Base-by-base conservation (phyloP, 2,797 vertebrate species). In the Alcedo quadribrachys region DNA sequence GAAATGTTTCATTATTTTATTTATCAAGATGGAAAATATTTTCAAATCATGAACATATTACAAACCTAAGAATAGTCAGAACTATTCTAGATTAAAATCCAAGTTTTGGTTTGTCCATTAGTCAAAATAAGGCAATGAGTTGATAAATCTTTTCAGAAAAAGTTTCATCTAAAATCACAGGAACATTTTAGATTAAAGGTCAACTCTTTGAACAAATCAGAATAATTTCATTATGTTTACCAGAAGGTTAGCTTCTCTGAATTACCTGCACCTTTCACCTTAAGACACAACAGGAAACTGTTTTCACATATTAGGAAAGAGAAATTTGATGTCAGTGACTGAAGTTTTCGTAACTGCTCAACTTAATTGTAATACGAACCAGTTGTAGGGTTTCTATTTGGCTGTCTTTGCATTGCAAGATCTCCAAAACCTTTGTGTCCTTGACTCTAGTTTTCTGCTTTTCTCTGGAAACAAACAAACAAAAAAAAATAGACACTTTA, bases 381-480 rank as follows among this genome's bases (percentile, higher is more conserved):
- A 98, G 97, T 88, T 99, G 98, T 85, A 99, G 94, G 88, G 98
- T 97, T 93, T 98, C 98, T 96, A 99, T 99, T 96, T 94, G 98
- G 95, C 95, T 95, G 96, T 99, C 99, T 97, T 99, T 99, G 66
- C 96, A 96, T 97, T 99, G 98, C 63, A 99, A 98, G 95, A 99
- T 99, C 96, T 98, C 98, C 97, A 99, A 96, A 96, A 99, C 97
- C 94, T 98, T 99, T 95, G 98, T 97, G 98, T 99, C 98, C 97
- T 99, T 99, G 85, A 98, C 96, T 98, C 99, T 98, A 81, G 98
- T 98, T 98, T 99, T 99, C 94, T 98, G 97, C 95, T 99, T 99
- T 97, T 99, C 99, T 95, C 99, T 99, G 87, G 58, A 96, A 97
- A 96, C 43, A 98, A 94, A 82, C 86, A 92, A 73, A 40, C 37